Conservation (phyloP, 2,113 vertebrate genomes). For the Galbula dea region DNA sequence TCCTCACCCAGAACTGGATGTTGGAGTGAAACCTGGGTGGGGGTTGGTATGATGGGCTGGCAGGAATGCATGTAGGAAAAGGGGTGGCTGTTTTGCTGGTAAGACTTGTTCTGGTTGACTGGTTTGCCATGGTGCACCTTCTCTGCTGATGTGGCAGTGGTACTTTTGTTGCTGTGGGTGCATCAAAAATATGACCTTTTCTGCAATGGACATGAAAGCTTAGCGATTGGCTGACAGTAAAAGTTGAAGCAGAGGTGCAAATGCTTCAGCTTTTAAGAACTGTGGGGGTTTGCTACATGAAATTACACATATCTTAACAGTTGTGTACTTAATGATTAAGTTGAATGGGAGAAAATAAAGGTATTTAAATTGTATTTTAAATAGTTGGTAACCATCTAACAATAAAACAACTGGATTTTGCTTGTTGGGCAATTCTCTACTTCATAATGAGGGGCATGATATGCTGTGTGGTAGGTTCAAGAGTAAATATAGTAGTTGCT, state of each 20-base stretch:
- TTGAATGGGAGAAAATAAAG: neutral
- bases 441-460: neutral
- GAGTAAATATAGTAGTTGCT: neutral
- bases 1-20: neutral
- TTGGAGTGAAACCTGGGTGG: neutral
- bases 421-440: neutral
- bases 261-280: neutral
- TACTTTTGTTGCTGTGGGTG: neutral
- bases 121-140: neutral
- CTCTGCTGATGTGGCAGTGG: neutral
- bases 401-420: neutral
- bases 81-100: fast-evolving
- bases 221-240: neutral
- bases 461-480: neutral
- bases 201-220: neutral
- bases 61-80: neutral
- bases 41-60: neutral
- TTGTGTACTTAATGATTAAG: neutral
- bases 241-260: neutral
- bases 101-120: neutral
- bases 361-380: neutral
- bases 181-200: neutral
- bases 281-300: neutral
- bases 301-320: neutral
- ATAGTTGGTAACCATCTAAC: neutral